Base-by-base conservation (phyloP, 2,797 vertebrate species). In the Anolis apletophallus region DNA sequence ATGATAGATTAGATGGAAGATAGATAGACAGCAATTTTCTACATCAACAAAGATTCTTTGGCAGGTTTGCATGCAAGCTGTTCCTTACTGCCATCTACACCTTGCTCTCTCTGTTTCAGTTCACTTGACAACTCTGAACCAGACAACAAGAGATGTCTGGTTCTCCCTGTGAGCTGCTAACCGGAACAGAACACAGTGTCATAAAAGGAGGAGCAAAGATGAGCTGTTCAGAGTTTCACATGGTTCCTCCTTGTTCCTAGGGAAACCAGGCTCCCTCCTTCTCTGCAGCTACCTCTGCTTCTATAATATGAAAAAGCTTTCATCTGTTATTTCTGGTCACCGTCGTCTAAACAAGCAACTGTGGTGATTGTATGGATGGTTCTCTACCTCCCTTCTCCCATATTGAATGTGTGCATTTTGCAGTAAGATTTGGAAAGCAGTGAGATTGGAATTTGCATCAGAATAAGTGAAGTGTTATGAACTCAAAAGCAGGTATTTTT, bases 51-150 rank as follows among this genome's bases (percentile, higher is more conserved):
- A 34, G 68, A 61, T 80, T 36, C 36, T 59, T 23, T 52, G 46
- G 61, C 85, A 84, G 32, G 83, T 57, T 72, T 85, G 87, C 72
- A 36, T n/a, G 26, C 46, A 68, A 57, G 17, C 36, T 80, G n/a
- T 74, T 89, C 85, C 55, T 86, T 89, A 77, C 81, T 76, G 75
- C 81, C 90, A 83, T 78, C 78, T 84, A 23, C 79, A 87, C 74
- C 46, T 88, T 80, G 87, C 52, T 89, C 61, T 91, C 76, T 78
- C 69, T 68, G 11, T 84, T 89, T 87, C 67, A 75, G 83, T 87
- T 91, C 88, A 85, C 84, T 88, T 93, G 91, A 89, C 94, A 93
- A 64, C 75, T 92, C 81, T 91, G 88, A 91, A 86, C 87, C 88
- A 87, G 78, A 88, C 80, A 72, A 82, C 91, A 87, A 82, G 79